A percentile compares a stretch with the other conserved stretches of the same genome.
These are phyloP conservation scores for Steinernema feltiae DNA, from an alignment of 1,140 invertebrate species.

Conservation along the genomic window DNA sequence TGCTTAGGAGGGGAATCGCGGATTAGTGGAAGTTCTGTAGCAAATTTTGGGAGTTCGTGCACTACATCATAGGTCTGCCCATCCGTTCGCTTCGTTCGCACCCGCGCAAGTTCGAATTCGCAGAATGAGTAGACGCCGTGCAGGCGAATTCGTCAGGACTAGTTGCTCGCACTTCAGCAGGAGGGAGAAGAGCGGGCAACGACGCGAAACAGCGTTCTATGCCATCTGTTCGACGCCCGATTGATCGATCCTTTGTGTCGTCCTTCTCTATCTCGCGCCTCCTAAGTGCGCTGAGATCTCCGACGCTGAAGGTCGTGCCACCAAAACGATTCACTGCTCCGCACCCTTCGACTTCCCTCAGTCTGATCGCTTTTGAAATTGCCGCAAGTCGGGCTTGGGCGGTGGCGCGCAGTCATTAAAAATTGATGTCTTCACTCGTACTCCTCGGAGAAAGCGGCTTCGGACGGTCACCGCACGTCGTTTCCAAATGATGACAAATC, in stretches of 20 bases:
- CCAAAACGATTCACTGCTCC: too few relatives aligned
- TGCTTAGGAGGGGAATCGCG: too few relatives aligned
- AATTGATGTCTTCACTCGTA: conserved; percentile 7
- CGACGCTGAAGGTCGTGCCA: neutral
- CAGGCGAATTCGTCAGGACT: too few relatives aligned
- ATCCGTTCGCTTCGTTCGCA: too few relatives aligned
- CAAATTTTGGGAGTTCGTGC: too few relatives aligned
- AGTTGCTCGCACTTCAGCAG: neutral
- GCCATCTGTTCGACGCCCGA: neutral
- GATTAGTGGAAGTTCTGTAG: too few relatives aligned
- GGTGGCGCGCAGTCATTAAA: conserved; percentile 5
- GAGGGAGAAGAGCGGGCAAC: neutral
- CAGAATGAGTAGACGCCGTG: too few relatives aligned
- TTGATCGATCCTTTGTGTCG: neutral
- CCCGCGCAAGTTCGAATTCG: too few relatives aligned
- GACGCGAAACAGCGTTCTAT: too few relatives aligned
- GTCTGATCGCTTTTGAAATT: neutral
- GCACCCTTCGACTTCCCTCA: neutral
- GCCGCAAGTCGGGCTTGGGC: too few relatives aligned
- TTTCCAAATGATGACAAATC: neutral
- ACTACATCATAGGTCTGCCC: too few relatives aligned
- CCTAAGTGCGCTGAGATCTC: neutral
- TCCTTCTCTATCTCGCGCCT: neutral
- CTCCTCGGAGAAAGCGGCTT: neutral
- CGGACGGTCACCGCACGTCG: neutral